Evolutionary conservation across 2,113 vertebrate genomes (phyloP).

Genomic region (Tragelaphus imberbis): DNA sequence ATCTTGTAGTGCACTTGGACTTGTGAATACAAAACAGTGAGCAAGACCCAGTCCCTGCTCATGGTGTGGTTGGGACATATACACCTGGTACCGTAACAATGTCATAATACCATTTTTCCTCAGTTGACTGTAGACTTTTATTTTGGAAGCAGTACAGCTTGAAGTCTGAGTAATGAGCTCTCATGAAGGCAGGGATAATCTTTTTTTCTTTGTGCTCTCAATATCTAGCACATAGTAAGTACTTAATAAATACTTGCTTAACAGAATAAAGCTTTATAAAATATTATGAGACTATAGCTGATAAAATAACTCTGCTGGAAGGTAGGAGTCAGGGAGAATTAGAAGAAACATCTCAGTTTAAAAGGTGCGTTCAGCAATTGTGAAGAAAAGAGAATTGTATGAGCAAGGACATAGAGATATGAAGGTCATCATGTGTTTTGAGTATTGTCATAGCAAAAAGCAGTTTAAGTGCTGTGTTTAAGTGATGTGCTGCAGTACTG

Average conservation of each 20-base stretch:
- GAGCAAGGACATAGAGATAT: not conserved
- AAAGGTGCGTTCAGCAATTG: not conserved
- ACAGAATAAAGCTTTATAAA: not conserved
- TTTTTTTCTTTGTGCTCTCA: not conserved
- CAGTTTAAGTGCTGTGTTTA: not conserved
- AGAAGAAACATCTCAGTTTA: not conserved
- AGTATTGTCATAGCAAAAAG: not conserved
- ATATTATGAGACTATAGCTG: not conserved
- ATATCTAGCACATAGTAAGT: not conserved
- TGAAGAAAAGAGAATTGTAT: not conserved
- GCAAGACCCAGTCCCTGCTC: not conserved
- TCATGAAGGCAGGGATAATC: not conserved
- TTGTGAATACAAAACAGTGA: not conserved
- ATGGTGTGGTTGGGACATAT: not conserved
- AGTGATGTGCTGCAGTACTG: not conserved
- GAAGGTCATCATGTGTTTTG: not conserved
- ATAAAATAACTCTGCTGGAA: not conserved
- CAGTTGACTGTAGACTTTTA: not conserved
- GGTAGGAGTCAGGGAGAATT: not conserved
- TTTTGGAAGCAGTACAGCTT: not conserved
- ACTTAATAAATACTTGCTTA: not conserved
- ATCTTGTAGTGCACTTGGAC: not conserved
- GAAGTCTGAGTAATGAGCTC: not conserved
- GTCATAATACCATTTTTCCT: not conserved
- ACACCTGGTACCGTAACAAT: not conserved